Base-by-base conservation (phyloP, 1,140 invertebrate genomes). In the Aphis gossypii region DNA sequence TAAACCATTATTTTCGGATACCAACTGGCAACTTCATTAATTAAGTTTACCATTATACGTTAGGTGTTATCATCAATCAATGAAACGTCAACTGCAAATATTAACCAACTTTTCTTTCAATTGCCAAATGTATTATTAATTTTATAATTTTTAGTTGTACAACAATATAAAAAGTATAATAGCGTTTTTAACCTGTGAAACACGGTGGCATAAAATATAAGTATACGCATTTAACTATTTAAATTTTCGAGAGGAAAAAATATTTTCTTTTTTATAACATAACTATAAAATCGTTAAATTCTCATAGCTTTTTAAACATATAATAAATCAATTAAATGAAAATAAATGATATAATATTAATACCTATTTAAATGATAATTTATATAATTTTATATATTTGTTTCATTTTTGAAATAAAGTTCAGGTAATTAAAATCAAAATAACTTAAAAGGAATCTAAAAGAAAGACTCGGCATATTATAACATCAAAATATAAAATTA, bases 1-100 rank as follows among this genome's bases (percentile, higher is more conserved):
- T 68, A 90, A 68, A 68, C 54, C 89, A 90, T 90, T 90, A 90
- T 90, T 90, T 90, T 90, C 14, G 38, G 23, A 46, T 90, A 68
- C 21, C 38, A 60, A 90, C 89, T n/a, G 54, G 89, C 38, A 90
- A 90, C 89, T 60, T 90, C 54, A 90, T 90, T 90, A 90, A 90
- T 90, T 90, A 90, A 44, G 38, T 90, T 60, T 60, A 90, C 54
- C 54, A 44, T 56, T 56, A 56, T 44, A 60, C 21, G 89, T 89
- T 89, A 56, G 87, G 51, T 90, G 1, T 90, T 44, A 90, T 90
- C 89, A 90, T 90, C 89, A 90, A 90, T 90, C 89, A 90, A 90
- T 90, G 54, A 44, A 44, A 90, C 89, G 89, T 90, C 89, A 90
- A 68, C 54, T 68, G 89, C 89, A 90, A 90, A 60, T 90, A 60